A percentile compares a stretch with the other conserved stretches of the same genome.
These are phyloP conservation scores for Notospermus geniculatus DNA, from an alignment of 1,140 invertebrate species.

Conservation along the genomic window DNA sequence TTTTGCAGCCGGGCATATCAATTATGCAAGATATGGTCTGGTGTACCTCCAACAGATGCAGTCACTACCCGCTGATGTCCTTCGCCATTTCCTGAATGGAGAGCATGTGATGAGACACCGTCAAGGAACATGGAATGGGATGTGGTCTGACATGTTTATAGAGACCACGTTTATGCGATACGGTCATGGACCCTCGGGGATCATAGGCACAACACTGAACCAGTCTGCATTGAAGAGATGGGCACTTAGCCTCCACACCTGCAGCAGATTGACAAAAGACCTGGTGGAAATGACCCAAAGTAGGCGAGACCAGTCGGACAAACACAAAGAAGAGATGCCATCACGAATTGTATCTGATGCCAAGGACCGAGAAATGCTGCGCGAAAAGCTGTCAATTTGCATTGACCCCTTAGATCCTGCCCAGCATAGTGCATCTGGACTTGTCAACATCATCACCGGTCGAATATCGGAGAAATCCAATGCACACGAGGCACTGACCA, in stretches of 20 bases:
- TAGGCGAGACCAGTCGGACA: neutral
- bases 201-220: slow-evolving; percentile 25
- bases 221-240: slow-evolving; percentile 16
- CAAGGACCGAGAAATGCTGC: neutral
- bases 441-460: slow-evolving; percentile 18
- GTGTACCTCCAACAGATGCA: slow-evolving; percentile 26
- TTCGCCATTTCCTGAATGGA: slow-evolving; percentile 17
- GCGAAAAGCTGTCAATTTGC: slow-evolving; percentile 13
- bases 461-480: slow-evolving; percentile 4
- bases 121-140: slow-evolving; percentile 23
- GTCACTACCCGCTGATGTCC: slow-evolving; percentile 13
- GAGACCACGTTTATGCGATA: slow-evolving; percentile 31
- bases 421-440: neutral
- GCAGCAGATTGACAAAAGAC: slow-evolving; percentile 13
- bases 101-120: slow-evolving; percentile 27
- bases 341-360: slow-evolving; percentile 10
- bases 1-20: slow-evolving; percentile 32
- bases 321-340: slow-evolving; percentile 24
- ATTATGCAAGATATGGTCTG: slow-evolving; percentile 34
- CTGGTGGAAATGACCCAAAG: slow-evolving; percentile 10
- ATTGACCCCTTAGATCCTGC: slow-evolving; percentile 13
- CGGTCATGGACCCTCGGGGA: slow-evolving; percentile 23
- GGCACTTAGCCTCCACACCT: slow-evolving; percentile 26
- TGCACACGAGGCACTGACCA: slow-evolving; percentile 10
- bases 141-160: slow-evolving; percentile 30